Evolutionary conservation across 2,888 invertebrate species (phyloP).

Genomic region (Parelbella ahira): DNA sequence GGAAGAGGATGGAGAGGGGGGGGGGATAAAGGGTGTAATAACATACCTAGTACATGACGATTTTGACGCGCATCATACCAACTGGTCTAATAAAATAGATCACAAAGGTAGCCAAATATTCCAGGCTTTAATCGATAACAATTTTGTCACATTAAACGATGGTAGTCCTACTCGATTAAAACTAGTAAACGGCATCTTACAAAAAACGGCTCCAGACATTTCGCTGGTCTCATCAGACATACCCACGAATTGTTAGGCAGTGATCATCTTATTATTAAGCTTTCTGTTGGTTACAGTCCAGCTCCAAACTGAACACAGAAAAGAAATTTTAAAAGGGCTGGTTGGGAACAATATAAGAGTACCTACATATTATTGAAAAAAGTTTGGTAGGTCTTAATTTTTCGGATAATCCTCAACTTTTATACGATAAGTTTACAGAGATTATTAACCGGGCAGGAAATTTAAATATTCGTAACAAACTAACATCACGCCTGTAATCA

Average conservation of each 20-base stretch:
- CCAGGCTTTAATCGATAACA: constrained; percentile 27
- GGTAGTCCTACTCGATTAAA: constrained; percentile 27
- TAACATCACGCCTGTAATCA: too few species aligned
- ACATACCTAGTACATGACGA: too few species aligned
- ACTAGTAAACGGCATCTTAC: constrained; percentile 28
- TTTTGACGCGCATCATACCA: constrained; percentile 35
- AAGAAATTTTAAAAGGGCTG: constrained; percentile 17
- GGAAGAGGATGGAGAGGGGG: too few species aligned
- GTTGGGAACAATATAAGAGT: constrained; percentile 27
- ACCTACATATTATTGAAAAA: constrained; percentile 1
- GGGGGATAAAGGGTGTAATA: too few species aligned
- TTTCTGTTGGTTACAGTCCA: neutral
- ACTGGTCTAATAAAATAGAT: constrained; percentile 35
- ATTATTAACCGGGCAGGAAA: constrained; percentile 2
- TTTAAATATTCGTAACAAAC: too few species aligned
- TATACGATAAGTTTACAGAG: constrained; percentile 26
- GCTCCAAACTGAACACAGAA: neutral
- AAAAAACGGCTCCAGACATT: constrained; percentile 32
- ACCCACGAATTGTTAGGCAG: constrained; percentile 31
- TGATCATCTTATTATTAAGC: constrained; percentile 29
- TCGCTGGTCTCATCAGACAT: constrained; percentile 27
- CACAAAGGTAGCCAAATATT: constrained; percentile 30
- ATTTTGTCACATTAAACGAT: constrained; percentile 28
- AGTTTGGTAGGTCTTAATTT: constrained; percentile 2
- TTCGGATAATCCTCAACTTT: constrained; percentile 24